Evolutionary conservation across 2,888 invertebrate genomes (phyloP).

Genomic region (Campoplex capitator): DNA sequence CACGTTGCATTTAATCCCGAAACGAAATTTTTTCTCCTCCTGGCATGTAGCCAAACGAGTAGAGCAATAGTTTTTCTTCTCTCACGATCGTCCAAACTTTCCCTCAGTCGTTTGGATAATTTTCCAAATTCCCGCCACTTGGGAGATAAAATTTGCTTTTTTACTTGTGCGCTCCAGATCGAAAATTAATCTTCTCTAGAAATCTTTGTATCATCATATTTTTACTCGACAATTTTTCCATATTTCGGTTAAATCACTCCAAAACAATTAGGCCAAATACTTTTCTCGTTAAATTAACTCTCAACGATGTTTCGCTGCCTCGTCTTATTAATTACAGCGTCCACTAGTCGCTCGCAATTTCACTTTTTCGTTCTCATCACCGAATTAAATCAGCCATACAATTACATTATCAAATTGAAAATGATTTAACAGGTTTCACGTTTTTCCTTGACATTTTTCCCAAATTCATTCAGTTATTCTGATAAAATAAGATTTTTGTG

Average conservation of each 20-base stretch:
- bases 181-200: constrained; percentile 17
- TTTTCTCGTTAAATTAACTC: constrained; percentile 36
- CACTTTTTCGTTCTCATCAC: neutral
- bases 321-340: neutral
- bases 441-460: neutral
- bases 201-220: neutral
- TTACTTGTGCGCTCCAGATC: neutral
- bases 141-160: neutral
- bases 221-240: neutral
- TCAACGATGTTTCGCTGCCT: neutral
- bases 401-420: neutral
- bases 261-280: constrained; percentile 54
- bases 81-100: constrained; percentile 4
- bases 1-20: constrained; percentile 60
- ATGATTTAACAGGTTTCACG: neutral
- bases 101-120: neutral
- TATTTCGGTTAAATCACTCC: neutral
- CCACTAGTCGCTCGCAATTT: neutral
- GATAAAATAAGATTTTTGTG: neutral
- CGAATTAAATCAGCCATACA: neutral
- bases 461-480: neutral
- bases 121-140: constrained; percentile 17
- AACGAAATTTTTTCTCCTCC: constrained; percentile 60
- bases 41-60: constrained; percentile 55
- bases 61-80: constrained; percentile 51